These are phyloP conservation scores for Cardiocondyla obscurior DNA, from an alignment of 1,140 invertebrate genomes.

Conservation along the genomic window DNA sequence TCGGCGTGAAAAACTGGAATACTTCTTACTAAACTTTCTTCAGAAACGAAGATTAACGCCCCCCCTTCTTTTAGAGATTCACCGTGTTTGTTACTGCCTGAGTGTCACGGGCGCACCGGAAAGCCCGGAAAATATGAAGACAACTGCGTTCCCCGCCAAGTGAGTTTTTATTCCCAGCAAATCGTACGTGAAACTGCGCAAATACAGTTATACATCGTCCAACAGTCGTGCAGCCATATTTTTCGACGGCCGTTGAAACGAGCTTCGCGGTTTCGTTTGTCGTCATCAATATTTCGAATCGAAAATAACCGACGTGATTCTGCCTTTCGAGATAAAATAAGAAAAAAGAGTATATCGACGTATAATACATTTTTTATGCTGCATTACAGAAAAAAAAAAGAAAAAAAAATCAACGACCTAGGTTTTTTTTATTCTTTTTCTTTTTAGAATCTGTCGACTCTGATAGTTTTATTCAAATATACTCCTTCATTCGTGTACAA, in stretches of 20 bases:
- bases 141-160: constrained; percentile 46
- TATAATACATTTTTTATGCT: background rate
- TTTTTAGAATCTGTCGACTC: background rate
- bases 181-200: constrained; percentile 48
- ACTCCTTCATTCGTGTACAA: background rate
- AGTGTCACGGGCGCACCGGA: constrained; percentile 42
- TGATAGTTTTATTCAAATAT: background rate
- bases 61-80: constrained; percentile 51
- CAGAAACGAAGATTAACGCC: constrained; percentile 68
- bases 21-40: constrained; percentile 62
- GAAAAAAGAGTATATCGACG: background rate
- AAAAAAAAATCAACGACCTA: background rate
- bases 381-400: background rate
- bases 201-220: background rate
- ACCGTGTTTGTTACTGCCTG: constrained; percentile 24
- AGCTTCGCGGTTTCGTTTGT: background rate
- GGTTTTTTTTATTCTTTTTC: background rate
- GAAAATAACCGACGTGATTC: background rate
- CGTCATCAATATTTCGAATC: background rate
- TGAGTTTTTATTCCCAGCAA: constrained; percentile 61
- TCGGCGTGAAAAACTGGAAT: constrained; percentile 60
- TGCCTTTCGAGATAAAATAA: background rate
- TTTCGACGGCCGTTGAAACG: background rate
- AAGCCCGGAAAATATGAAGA: constrained; percentile 65
- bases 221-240: background rate